Evolutionary conservation across 1,140 invertebrate genomes (phyloP).

Genomic region (Drosophila micromelanica): DNA sequence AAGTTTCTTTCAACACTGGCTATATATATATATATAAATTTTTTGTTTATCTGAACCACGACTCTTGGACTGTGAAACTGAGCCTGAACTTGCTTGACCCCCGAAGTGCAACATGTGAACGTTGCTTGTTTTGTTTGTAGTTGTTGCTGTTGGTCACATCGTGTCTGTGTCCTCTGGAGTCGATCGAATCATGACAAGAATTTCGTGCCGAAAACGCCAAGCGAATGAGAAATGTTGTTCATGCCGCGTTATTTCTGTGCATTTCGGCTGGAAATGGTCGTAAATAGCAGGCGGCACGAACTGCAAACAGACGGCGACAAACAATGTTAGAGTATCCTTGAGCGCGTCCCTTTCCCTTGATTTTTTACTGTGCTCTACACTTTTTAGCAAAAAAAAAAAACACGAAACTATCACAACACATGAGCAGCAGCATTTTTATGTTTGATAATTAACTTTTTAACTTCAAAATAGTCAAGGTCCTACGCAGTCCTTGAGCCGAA

Average conservation of each 20-base stretch:
- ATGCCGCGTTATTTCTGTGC: conserved; percentile 74
- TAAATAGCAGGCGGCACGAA: conserved; percentile 80
- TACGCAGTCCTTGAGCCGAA: conserved; percentile 15
- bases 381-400: conserved; percentile 23
- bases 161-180: conserved; percentile 64
- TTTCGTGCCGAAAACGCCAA: conserved; percentile 70
- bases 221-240: conserved; percentile 78
- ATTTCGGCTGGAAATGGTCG: conserved; percentile 71
- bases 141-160: conserved; percentile 42
- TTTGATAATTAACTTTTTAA: conserved; percentile 70
- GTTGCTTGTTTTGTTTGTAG: conserved; percentile 12
- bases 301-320: conserved; percentile 41
- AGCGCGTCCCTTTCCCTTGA: conserved; percentile 38
- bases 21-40: not conserved
- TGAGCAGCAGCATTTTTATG: conserved; percentile 60
- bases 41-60: conserved; percentile 35
- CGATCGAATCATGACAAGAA: conserved; percentile 84
- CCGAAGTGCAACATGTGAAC: conserved; percentile 54
- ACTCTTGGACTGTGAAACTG: conserved; percentile 28
- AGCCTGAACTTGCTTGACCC: conserved; percentile 45
- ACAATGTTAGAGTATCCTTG: conserved; percentile 71
- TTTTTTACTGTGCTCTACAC: conserved; percentile 47
- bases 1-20: conserved; percentile 10
- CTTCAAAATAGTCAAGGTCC: conserved; percentile 56
- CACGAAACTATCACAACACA: conserved; percentile 29